A percentile compares a stretch with the other conserved stretches of the same genome.
phyloP scores from a whole-genome alignment of 2,888 invertebrate genomes.

The Drosophila prostipennis region DNA sequence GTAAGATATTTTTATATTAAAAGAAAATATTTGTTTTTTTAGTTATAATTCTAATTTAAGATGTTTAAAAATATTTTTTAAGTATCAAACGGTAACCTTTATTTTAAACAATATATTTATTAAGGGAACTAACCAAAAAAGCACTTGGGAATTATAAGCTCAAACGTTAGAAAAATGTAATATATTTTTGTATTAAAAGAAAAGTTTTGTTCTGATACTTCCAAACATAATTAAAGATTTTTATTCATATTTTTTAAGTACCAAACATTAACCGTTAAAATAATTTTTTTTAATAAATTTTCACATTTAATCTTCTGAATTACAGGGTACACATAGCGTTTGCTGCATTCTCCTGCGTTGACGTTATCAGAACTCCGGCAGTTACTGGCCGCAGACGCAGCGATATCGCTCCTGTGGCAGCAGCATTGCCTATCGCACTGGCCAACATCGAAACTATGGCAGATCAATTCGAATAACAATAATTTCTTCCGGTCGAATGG shows the following conservation, averaged over 20 bases:
- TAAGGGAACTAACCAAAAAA: neutral
- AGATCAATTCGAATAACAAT: conserved; percentile 80
- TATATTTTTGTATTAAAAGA: too few relatives aligned
- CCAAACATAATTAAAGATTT: too few relatives aligned
- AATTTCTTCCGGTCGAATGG: conserved; percentile 77
- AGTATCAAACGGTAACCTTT: too few relatives aligned
- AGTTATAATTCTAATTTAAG: too few relatives aligned
- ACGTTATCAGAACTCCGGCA: conserved; percentile 70
- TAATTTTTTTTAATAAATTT: neutral
- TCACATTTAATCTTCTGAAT: fast-evolving
- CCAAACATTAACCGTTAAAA: neutral
- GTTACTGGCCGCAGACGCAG: conserved; percentile 41
- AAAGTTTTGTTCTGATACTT: too few relatives aligned
- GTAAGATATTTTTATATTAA: too few relatives aligned
- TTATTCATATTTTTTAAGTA: too few relatives aligned
- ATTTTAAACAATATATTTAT: too few relatives aligned
- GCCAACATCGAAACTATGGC: conserved; percentile 56
- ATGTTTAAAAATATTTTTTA: too few relatives aligned
- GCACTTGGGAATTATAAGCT: neutral
- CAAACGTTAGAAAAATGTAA: too few relatives aligned
- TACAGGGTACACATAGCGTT: conserved; percentile 1
- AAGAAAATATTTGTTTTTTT: too few relatives aligned
- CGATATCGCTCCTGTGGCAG: conserved; percentile 59
- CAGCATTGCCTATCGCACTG: conserved; percentile 29
- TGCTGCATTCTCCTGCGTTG: conserved; percentile 60